Conservation (phyloP, 2,113 vertebrate genomes). For the Corynorhinus townsendii region DNA sequence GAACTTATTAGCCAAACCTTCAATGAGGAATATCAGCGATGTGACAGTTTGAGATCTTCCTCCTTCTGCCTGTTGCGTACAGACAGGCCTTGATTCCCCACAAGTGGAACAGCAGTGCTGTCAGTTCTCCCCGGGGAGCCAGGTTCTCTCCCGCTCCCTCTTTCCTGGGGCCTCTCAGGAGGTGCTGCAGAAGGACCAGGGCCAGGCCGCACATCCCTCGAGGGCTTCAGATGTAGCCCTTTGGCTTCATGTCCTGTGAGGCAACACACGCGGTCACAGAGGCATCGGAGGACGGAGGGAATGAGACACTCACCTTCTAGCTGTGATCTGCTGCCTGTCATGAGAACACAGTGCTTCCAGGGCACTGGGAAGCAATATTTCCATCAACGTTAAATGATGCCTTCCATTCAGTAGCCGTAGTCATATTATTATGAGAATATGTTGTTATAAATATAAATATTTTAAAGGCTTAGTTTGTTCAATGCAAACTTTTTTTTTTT, state of each 20-base stretch:
- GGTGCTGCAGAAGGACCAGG: neutral
- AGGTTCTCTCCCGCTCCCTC: rapidly evolving
- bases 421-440: neutral
- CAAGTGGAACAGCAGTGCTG: rapidly evolving
- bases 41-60: conserved; percentile 21
- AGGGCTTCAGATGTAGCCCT: neutral
- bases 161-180: neutral
- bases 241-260: neutral
- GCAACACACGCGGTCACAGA: neutral
- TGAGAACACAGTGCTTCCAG: too few relatives aligned
- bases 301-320: neutral
- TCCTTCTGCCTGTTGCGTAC: neutral
- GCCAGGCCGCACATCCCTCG: too few relatives aligned
- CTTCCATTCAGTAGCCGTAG: neutral
- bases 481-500: neutral
- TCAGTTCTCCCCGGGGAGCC: neutral
- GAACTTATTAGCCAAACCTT: conserved; percentile 51
- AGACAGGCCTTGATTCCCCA: neutral
- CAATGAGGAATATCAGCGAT: conserved; percentile 2
- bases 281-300: neutral
- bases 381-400: neutral
- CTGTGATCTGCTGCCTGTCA: neutral
- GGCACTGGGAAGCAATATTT: neutral
- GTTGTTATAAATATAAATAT: neutral
- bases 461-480: neutral